Evolutionary conservation across 2,113 vertebrate species (phyloP), one percentile per base, ranked within the genome.

Genomic region (Ammospiza nelsoni): DNA sequence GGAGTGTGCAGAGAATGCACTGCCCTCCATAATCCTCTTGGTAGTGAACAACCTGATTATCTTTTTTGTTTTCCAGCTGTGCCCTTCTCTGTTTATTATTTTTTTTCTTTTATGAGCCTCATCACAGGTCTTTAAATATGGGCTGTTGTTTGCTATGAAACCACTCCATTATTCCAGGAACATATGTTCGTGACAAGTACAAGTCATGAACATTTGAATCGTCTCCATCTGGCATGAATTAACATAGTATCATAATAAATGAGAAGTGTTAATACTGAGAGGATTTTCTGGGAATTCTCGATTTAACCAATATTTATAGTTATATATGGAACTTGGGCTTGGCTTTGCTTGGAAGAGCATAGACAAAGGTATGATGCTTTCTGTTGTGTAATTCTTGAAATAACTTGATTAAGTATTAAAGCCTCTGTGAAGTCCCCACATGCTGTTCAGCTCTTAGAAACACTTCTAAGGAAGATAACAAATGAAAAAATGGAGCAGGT

Each of bases 221-320:
- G 84, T 89, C 92, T 97, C 96, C 96, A 97, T 97, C 96, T 97
- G 97, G 95, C 85, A 90, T 65, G 88, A 95, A 97, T 97, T 95
- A 97, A 92, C 92, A 89, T 91, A 69, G 76, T 75, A 92, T 88
- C 90, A 94, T 89, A 89, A 94, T 95, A 93, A 94, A 96, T 90
- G 83, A 94, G 94, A 96, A 96, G 76, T 96, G 96, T 94, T 96
- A 96, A 96, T 96, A 91, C 73, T 46, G 44, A 87, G 55, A 48
- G 87, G 51, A 57, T 84, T 89, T 63, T 59, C 73, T 86, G 63
- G 51, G 67, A 95, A 59, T 87, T 90, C 20, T 86, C 41, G 41
- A 89, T 96, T 71, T 73, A 95, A 76, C 51, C 84, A 94, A 77
- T 94, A 92, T 89, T 96, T 92, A 71, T 65, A 65, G 31, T 79